These are phyloP conservation scores for Margarornis squamiger DNA, from an alignment of 2,797 vertebrate genomes.

Conservation along the genomic window DNA sequence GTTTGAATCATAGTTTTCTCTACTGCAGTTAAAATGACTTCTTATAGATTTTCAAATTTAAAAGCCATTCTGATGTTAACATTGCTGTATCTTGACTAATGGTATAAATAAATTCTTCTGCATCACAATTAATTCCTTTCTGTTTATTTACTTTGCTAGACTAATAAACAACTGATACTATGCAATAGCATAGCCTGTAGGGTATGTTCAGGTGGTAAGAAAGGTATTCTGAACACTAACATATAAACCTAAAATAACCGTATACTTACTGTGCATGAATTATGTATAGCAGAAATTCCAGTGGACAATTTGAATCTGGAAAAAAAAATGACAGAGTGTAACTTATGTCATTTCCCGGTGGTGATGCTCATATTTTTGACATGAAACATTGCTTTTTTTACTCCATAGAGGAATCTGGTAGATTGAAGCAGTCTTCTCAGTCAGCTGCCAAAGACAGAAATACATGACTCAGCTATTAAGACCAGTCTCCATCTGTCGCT, in stretches of 20 bases:
- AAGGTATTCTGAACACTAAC: background rate
- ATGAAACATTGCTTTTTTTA: background rate
- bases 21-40: background rate
- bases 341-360: background rate
- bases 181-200: background rate
- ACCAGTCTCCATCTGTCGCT: background rate
- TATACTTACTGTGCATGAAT: background rate
- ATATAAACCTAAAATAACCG: background rate
- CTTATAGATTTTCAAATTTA: background rate
- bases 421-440: background rate
- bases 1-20: background rate
- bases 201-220: background rate
- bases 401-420: background rate
- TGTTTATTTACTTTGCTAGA: background rate
- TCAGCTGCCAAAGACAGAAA: background rate
- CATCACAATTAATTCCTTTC: background rate
- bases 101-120: background rate
- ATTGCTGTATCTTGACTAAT: background rate
- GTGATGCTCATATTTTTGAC: background rate
- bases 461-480: accelerated
- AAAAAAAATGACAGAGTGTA: background rate
- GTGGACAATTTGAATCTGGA: background rate
- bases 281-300: background rate
- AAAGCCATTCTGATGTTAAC: background rate
- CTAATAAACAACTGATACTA: background rate